Conservation (phyloP, 2,113 vertebrate species). For the Xenopus laevis region DNA sequence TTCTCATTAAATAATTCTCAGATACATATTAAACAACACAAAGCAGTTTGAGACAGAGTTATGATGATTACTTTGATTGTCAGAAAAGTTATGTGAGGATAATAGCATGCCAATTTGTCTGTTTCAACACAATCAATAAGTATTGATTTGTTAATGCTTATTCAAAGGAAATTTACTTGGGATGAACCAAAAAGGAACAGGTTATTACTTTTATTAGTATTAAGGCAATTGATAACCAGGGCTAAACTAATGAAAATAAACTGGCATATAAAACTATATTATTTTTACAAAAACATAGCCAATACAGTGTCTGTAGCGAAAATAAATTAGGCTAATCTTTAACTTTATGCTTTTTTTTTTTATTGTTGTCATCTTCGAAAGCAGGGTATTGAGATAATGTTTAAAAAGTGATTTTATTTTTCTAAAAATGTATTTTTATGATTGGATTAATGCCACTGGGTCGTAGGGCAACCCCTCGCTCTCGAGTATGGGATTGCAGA, state of each 20-base stretch:
- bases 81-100: constrained; percentile 44
- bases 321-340: constrained; percentile 14
- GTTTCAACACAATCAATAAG: constrained; percentile 41
- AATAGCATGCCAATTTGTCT: constrained; percentile 43
- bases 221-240: constrained; percentile 36
- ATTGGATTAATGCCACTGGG: background rate
- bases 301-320: no score
- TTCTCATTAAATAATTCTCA: constrained; percentile 6
- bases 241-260: constrained; percentile 44
- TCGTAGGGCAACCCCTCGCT: background rate
- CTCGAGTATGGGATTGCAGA: no score
- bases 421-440: no score
- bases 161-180: constrained; percentile 41
- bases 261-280: constrained; percentile 4
- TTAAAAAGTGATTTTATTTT: no score
- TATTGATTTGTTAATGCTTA: constrained; percentile 41
- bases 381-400: no score
- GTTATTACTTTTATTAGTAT: constrained; percentile 43
- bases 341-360: no score
- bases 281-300: no score
- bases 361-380: no score
- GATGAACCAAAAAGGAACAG: constrained; percentile 43
- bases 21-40: constrained; percentile 1
- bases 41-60: background rate
- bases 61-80: constrained; percentile 39